A percentile compares a stretch with the other conserved stretches of the same genome.
Conservation (phyloP, 1,140 invertebrate species). For the Drosophila navojoa region DNA sequence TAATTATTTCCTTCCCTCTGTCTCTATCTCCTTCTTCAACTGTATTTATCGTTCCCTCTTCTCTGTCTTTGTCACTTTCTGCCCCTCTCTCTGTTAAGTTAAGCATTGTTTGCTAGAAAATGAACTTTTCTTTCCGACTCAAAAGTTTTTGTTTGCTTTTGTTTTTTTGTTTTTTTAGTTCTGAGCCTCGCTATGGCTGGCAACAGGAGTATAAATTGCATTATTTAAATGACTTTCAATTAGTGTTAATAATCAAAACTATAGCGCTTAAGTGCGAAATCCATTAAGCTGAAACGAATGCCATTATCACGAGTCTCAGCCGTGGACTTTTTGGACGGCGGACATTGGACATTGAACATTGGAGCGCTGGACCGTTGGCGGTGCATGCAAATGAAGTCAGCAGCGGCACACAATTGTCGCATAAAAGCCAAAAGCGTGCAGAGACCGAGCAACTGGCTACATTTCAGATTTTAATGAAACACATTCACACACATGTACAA, state of each 20-base stretch:
- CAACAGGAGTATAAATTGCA: slow-evolving; percentile 47
- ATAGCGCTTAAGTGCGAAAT: slow-evolving; percentile 69
- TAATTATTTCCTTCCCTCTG: no score
- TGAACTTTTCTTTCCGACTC: neutral
- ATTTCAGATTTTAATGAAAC: slow-evolving; percentile 70
- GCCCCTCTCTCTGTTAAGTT: no score
- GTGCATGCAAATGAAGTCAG: slow-evolving; percentile 58
- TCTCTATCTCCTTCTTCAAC: no score
- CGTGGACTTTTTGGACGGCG: no score
- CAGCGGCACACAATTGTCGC: slow-evolving; percentile 36
- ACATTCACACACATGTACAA: slow-evolving; percentile 22
- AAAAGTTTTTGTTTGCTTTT: no score
- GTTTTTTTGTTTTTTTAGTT: no score
- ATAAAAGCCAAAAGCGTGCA: slow-evolving; percentile 54
- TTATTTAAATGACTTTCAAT: slow-evolving; percentile 74
- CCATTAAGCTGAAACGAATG: slow-evolving; percentile 69
- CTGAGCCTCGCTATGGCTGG: neutral
- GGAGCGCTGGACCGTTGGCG: slow-evolving; percentile 32
- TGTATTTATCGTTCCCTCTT: no score
- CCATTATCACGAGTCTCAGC: slow-evolving; percentile 41
- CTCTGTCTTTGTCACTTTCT: no score
- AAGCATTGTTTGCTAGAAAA: no score
- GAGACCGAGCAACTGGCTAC: slow-evolving; percentile 27
- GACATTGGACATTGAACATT: slow-evolving; percentile 4
- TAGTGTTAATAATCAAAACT: slow-evolving; percentile 74